phyloP scores from a whole-genome alignment of 1,140 invertebrate genomes.

The Drosophila kurseongensis region DNA sequence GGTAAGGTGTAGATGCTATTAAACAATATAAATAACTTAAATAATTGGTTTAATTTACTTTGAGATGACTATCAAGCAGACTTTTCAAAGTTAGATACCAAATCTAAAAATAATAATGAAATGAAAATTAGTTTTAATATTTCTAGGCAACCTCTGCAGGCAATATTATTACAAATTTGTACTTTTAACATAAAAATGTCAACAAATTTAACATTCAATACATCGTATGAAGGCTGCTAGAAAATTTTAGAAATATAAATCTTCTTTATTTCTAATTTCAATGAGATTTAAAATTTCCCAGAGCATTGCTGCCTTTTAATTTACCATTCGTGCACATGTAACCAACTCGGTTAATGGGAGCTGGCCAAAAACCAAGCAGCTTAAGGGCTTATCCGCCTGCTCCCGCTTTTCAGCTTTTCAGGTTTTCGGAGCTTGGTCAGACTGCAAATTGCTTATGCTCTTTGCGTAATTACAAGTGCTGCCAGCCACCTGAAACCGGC shows the following conservation, averaged over 20 bases:
- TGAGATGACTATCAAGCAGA: no score
- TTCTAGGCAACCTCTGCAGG: background rate
- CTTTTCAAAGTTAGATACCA: no score
- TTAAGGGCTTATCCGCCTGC: slow-evolving; percentile 30
- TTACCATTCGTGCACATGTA: background rate
- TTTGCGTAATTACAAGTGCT: slow-evolving; percentile 71
- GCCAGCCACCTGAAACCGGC: slow-evolving; percentile 24
- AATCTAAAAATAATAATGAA: no score
- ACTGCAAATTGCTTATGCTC: slow-evolving; percentile 69
- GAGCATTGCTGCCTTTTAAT: slow-evolving; percentile 24
- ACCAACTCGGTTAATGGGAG: slow-evolving; percentile 15
- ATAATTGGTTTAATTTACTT: no score
- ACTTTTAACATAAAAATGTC: no score
- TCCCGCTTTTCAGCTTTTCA: slow-evolving; percentile 6
- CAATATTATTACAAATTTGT: background rate
- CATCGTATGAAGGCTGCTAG: no score
- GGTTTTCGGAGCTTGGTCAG: slow-evolving; percentile 35
- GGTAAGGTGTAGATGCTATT: no score
- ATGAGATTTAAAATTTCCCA: slow-evolving; percentile 13
- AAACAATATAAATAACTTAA: no score
- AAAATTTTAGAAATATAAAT: background rate
- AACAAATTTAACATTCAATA: no score
- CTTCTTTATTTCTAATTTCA: background rate
- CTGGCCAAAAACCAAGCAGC: slow-evolving; percentile 41
- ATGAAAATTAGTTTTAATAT: background rate